These are phyloP conservation scores for Anniella stebbinsi DNA, from an alignment of 2,797 vertebrate species.

Conservation along the genomic window DNA sequence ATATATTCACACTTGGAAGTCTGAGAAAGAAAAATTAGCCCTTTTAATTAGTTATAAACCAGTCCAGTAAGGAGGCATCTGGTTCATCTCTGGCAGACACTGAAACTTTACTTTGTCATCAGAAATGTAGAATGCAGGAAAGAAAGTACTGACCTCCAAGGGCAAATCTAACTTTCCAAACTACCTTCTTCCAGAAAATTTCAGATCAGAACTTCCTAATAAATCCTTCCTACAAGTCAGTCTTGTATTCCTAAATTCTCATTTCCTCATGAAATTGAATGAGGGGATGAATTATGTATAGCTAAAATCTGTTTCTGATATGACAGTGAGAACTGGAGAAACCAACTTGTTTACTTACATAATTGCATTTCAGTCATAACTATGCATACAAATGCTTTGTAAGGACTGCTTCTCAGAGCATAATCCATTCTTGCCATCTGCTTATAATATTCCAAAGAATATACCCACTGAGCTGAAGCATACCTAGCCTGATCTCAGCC, in stretches of 20 bases:
- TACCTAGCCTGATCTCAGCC: not conserved
- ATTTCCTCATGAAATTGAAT: slow-evolving; percentile 1
- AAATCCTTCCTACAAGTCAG: slow-evolving; percentile 1
- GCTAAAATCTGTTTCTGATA: slow-evolving; percentile 15
- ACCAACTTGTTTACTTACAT: slow-evolving; percentile 28
- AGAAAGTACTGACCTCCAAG: slow-evolving; percentile 33
- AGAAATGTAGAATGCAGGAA: slow-evolving; percentile 25
- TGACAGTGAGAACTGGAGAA: slow-evolving; percentile 25
- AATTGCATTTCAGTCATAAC: slow-evolving; percentile 20
- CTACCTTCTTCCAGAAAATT: slow-evolving; percentile 7
- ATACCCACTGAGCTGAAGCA: not conserved
- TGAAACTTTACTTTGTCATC: slow-evolving; percentile 38
- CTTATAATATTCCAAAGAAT: slow-evolving; percentile 8
- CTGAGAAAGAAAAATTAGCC: slow-evolving; percentile 49
- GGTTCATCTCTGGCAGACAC: slow-evolving; percentile 37
- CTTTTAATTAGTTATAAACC: slow-evolving; percentile 58
- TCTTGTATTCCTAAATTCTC: slow-evolving; percentile 1
- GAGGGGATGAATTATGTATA: slow-evolving; percentile 31
- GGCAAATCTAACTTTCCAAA: slow-evolving; percentile 23
- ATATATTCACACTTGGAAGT: slow-evolving; percentile 46
- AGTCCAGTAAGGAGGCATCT: slow-evolving; percentile 58
- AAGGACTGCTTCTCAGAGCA: not conserved
- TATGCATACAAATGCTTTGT: slow-evolving; percentile 18
- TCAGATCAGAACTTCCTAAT: slow-evolving; percentile 9
- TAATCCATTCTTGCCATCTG: slow-evolving; percentile 13